Evolutionary conservation across 2,888 invertebrate genomes (phyloP).

Genomic region (Parnassius glacialis): DNA sequence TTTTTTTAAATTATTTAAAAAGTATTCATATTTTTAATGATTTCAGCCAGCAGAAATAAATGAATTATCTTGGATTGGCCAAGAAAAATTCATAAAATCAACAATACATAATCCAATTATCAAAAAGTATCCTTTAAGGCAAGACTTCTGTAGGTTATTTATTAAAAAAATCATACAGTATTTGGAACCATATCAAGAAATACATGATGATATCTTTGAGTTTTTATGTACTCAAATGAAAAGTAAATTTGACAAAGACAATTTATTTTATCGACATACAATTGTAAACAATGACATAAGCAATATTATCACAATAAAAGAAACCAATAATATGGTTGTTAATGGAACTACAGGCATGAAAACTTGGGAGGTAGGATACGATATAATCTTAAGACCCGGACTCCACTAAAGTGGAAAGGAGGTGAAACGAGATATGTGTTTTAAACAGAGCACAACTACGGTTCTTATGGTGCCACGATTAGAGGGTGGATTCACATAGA

Average conservation of each 20-base stretch:
- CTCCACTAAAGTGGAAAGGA: no score
- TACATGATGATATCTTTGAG: constrained; percentile 84
- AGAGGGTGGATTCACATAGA: no score
- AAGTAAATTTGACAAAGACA: constrained; percentile 39
- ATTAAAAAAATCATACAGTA: constrained; percentile 82
- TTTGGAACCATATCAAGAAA: constrained; percentile 79
- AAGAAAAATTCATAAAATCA: constrained; percentile 78
- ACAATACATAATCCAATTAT: constrained; percentile 80
- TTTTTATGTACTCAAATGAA: constrained; percentile 79
- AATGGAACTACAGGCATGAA: constrained; percentile 90
- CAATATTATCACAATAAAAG: constrained; percentile 82
- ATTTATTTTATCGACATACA: constrained; percentile 84
- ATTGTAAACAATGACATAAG: constrained; percentile 54
- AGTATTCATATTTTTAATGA: neutral
- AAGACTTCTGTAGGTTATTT: constrained; percentile 83
- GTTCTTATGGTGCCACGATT: no score
- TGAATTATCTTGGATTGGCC: constrained; percentile 71
- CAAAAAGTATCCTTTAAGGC: constrained; percentile 82
- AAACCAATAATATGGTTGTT: constrained; percentile 86
- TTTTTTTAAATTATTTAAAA: neutral
- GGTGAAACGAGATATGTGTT: no score
- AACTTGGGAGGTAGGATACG: constrained; percentile 85
- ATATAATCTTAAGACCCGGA: neutral
- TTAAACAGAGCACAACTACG: no score
- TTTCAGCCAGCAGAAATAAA: constrained; percentile 54